Evolutionary conservation across 2,113 vertebrate species (phyloP).

Genomic region (Tychaedon coryphoeus): DNA sequence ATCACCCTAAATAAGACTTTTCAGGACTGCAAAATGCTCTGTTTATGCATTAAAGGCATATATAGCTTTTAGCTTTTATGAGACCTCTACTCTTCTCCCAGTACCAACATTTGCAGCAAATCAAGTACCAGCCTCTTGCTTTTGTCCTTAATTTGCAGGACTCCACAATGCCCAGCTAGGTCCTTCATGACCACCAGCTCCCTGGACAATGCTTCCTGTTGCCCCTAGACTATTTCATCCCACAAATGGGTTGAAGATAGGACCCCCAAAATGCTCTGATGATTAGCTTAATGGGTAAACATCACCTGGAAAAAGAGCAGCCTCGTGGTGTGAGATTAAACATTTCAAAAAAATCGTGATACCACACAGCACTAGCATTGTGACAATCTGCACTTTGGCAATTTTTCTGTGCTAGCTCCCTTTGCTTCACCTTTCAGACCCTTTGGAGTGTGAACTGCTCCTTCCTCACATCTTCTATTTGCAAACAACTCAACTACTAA

Average conservation of each 20-base stretch:
- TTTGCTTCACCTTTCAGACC: not conserved
- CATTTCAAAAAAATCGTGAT: not conserved
- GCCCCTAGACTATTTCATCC: not conserved
- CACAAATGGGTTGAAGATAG: not conserved
- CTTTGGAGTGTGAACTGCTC: not conserved
- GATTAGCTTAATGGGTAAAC: not conserved
- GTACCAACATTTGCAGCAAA: not conserved
- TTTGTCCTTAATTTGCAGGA: not conserved
- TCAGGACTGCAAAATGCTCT: not conserved
- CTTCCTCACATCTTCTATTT: not conserved
- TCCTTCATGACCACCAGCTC: rapidly evolving
- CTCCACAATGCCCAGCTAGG: not conserved
- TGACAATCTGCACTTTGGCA: not conserved
- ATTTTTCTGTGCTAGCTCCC: not conserved
- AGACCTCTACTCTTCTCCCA: not conserved
- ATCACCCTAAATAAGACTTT: not conserved
- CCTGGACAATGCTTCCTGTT: rapidly evolving
- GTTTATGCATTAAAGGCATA: not conserved
- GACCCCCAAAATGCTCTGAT: not conserved
- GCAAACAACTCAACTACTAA: not conserved
- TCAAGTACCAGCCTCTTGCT: not conserved
- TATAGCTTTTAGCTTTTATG: not conserved
- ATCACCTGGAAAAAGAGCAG: not conserved
- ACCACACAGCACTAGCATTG: not conserved
- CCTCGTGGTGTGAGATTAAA: not conserved